Evolutionary conservation across 1,140 invertebrate species (phyloP).

Genomic region (Lordiphosa mommai): DNA sequence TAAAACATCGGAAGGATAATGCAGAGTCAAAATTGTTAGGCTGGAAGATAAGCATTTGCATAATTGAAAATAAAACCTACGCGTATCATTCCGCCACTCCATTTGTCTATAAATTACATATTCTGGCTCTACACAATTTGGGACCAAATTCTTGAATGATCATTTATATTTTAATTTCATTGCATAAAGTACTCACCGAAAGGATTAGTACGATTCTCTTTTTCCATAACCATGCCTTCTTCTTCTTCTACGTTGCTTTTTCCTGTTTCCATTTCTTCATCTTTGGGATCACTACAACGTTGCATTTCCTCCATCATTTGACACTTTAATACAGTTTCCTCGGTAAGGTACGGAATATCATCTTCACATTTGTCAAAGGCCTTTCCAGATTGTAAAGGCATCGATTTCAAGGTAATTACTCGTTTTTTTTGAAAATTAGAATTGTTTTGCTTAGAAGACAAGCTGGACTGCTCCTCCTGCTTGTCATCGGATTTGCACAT

Average conservation of each 20-base stretch:
- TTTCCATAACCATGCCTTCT: conserved; percentile 9
- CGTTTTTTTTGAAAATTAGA: conserved; percentile 52
- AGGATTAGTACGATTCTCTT: conserved; percentile 28
- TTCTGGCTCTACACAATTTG: too few relatives aligned
- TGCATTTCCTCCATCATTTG: conserved; percentile 56
- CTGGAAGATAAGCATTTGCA: too few relatives aligned
- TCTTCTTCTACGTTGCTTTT: conserved; percentile 11
- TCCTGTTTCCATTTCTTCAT: conserved; percentile 10
- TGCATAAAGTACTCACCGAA: conserved; percentile 20
- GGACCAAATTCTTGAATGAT: too few relatives aligned
- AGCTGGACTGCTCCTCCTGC: background rate
- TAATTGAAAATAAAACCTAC: too few relatives aligned
- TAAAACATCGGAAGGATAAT: too few relatives aligned
- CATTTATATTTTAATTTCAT: too few relatives aligned
- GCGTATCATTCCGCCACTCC: too few relatives aligned
- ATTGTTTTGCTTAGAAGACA: conserved; percentile 9
- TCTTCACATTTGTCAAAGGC: conserved; percentile 53
- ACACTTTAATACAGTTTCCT: conserved; percentile 67
- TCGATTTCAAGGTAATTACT: conserved; percentile 59
- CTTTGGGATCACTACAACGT: conserved; percentile 22
- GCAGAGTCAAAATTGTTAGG: too few relatives aligned
- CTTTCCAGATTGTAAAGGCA: conserved; percentile 58
- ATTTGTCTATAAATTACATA: too few relatives aligned
- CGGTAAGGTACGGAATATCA: conserved; percentile 71
- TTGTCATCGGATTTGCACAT: conserved; percentile 14